Evolutionary conservation across 1,140 invertebrate species (phyloP).

Genomic region (Ostrea denselamellosa): DNA sequence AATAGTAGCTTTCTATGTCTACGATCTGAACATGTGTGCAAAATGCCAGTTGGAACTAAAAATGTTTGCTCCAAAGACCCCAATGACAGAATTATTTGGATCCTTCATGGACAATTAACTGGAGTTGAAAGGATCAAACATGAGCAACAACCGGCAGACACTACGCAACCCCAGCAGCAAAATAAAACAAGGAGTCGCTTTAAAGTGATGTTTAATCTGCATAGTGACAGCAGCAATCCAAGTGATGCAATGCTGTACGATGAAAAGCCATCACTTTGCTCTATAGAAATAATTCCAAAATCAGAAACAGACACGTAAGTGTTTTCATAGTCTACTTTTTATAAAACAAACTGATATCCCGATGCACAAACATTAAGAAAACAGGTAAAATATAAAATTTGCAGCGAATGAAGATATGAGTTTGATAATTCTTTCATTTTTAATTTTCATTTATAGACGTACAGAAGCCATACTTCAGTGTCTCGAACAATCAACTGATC

Average conservation of each 20-base stretch:
- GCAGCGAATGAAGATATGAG: neutral
- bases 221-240: constrained; percentile 27
- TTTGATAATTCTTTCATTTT: neutral
- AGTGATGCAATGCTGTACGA: neutral
- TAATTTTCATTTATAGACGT: constrained; percentile 46
- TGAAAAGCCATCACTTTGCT: constrained; percentile 9
- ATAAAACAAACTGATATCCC: neutral
- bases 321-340: neutral
- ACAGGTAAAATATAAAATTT: neutral
- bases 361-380: neutral
- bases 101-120: constrained; percentile 50
- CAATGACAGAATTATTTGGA: constrained; percentile 46
- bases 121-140: constrained; percentile 44
- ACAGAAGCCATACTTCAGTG: constrained; percentile 50
- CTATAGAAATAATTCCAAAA: constrained; percentile 50
- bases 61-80: neutral
- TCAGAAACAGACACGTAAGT: constrained; percentile 49
- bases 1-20: constrained; percentile 50
- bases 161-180: no score
- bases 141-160: neutral
- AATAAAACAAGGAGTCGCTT: neutral
- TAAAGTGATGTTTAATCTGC: constrained; percentile 47
- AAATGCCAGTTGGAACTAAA: neutral
- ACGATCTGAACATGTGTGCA: neutral
- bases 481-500: constrained; percentile 37